These are phyloP conservation scores for Xestia rhomboidea DNA, from an alignment of 2,888 invertebrate genomes.

Conservation along the genomic window DNA sequence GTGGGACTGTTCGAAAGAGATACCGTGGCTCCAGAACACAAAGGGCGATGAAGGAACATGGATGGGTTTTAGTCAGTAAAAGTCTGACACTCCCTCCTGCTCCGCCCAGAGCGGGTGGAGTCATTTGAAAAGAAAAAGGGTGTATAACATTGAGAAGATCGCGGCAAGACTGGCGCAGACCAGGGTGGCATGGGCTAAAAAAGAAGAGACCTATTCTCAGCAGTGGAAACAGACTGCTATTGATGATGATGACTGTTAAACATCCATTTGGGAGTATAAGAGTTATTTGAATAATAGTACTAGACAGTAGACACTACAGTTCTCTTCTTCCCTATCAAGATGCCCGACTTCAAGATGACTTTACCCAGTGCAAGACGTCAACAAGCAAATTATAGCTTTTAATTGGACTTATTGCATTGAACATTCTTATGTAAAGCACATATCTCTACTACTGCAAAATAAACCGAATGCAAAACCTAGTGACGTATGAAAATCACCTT, in stretches of 20 bases:
- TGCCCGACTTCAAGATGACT: too few species aligned
- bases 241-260: not conserved
- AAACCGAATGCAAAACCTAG: conserved; percentile 16
- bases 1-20: too few species aligned
- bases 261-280: not conserved
- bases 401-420: conserved; percentile 12
- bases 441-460: not conserved
- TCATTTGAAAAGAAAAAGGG: too few species aligned
- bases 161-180: not conserved
- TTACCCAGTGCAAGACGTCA: not conserved
- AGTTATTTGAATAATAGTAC: not conserved
- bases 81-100: too few species aligned
- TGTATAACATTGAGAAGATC: too few species aligned
- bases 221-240: not conserved
- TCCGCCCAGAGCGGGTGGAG: too few species aligned
- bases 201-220: not conserved
- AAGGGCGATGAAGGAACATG: too few species aligned
- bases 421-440: not conserved
- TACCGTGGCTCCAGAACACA: too few species aligned
- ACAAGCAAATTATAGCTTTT: conserved; percentile 4
- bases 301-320: too few species aligned
- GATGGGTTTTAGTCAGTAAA: too few species aligned
- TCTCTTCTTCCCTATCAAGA: not conserved
- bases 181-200: not conserved
- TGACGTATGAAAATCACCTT: conserved; percentile 46